Evolutionary conservation across 2,888 invertebrate genomes (phyloP), one percentile per base, ranked within the genome.

Genomic region (Xestobium rufovillosum): DNA sequence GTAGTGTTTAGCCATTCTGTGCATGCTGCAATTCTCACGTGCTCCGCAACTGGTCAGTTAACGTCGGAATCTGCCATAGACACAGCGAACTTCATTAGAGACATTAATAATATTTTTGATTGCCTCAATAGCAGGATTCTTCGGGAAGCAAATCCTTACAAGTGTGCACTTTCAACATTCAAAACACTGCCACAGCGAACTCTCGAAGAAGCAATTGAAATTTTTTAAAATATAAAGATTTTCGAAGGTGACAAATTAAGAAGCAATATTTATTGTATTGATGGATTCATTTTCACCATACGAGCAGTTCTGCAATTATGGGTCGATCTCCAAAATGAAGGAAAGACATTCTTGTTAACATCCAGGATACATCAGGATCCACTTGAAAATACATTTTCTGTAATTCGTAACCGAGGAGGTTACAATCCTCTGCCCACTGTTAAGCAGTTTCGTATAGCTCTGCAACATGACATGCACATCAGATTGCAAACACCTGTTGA

Each of bases 331-430:
- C 6, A 19, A 19, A 6, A 19, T 19, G 23, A 19, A 19, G 23
- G 23, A 6, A 19, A 19, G n/a, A 19, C 6, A n/a, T 33, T 26
- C 11, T 28, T 33, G 6, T n/a, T 33, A 17, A 25, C 33, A 6
- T 29, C 30, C 8, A 11, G 15, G 9, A n/a, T 33, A 6, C 15
- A 33, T 38, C 51, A 47, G 36, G 53, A 54, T 36, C 39, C 48
- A 2, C 14, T 53, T 3, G 51, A 54, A 39, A 54, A 49, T 36
- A 33, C 44, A 11, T 45, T 50, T 39, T 50, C 49, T 4, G 40
- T 43, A 4, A 19, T 49, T 3, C 31, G 47, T 30, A 43, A 37
- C 34, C 35, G 45, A 16, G 43, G 45, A 4, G 52, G 52, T 13
- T 51, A 44, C 32, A 49, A 47, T 26, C 27, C 27, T 25, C 47